Base-by-base conservation (phyloP, 2,113 vertebrate genomes). In the Melierax canorus region DNA sequence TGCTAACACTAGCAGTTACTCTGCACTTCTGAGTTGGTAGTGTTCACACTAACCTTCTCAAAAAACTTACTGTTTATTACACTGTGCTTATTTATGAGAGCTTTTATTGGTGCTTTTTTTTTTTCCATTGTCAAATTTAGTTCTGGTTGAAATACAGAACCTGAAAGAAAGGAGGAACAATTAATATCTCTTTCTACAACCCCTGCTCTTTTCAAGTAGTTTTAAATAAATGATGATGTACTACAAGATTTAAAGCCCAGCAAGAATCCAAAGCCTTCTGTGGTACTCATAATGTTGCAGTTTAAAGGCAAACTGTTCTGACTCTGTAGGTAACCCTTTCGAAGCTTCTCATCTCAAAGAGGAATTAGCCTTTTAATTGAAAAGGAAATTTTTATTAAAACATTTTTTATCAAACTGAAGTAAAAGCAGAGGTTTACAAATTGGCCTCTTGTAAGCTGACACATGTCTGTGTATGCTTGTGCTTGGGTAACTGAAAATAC, bases 251-350 rank as follows among this genome's bases (percentile, higher is more conserved):
- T 92, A 95, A 95, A 93, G 63, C 63, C 50, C 62, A 86, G 75
- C 34, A 88, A 90, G 81, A 81, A 84, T 91, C 71, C 56, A 78
- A 93, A 93, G 45, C 22, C 38, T 90, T 94, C 64, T n/a, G 22
- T 45, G 41, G 14, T n/a, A 66, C 53, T 90, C 41, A 58, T 63
- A 71, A 88, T 66, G 45, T 23, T 86, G 8, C 32, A 81, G n/a
- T 96, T 96, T 94, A 95, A 96, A 95, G 48, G 30, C n/a, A 94
- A 94, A 69, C 53, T 93, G 23, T 11, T 88, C 86, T 72, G 48
- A 81, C 64, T 86, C 71, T 38, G 10, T 26, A 78, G 74, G 78
- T 63, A 83, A 66, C 16, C 29, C 58, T 86, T 95, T 79, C 86
- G 88, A 97, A 92, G 53, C 15, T 81, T 86, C 53, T 55, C 23